Base-by-base conservation (phyloP, 2,888 invertebrate genomes). In the Cerceris rybyensis region DNA sequence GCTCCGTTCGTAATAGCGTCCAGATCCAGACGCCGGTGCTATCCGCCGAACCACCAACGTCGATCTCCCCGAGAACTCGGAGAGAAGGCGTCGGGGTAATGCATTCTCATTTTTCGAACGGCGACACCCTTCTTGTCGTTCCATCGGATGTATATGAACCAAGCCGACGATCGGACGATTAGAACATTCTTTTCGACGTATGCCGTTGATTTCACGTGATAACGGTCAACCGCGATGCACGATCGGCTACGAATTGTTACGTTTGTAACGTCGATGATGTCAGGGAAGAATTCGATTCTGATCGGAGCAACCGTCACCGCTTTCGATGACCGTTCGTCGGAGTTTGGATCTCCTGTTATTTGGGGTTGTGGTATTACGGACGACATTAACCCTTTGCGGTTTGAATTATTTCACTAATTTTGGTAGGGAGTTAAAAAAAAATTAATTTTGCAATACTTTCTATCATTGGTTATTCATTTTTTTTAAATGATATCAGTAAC, bases 1-100 rank as follows among this genome's bases (percentile, higher is more conserved):
- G 70, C 75, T 77, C 55, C 75, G 86, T 78, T 87, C 86, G 90
- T 90, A 91, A 91, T 91, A 90, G 90, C 89, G 86, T 88, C 87
- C 86, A 87, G 89, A 88, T 88, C 87, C 87, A 86, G 89, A 88
- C 88, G 85, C 78, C 83, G 78, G 79, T 83, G 79, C 86, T 89
- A 89, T 89, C 88, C 89, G 75, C 78, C 80, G 88, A 90, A 74
- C 92, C 92, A 92, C 92, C 92, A 91, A 91, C 92, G 92, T 91
- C 88, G 92, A 92, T 91, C 91, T 91, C 86, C 75, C 72, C 77
- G 70, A 78, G 80, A 78, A 66, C 82, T 78, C 69, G 41, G 74
- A 75, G 86, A 80, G 82, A 80, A 88, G 88, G 89, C 87, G 88
- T 87, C 86, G 87, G 83, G 75, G 86, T 88, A 89, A 89, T 90